Conservation (phyloP, 2,797 vertebrate genomes). For the Phyllotis vaccarum region DNA sequence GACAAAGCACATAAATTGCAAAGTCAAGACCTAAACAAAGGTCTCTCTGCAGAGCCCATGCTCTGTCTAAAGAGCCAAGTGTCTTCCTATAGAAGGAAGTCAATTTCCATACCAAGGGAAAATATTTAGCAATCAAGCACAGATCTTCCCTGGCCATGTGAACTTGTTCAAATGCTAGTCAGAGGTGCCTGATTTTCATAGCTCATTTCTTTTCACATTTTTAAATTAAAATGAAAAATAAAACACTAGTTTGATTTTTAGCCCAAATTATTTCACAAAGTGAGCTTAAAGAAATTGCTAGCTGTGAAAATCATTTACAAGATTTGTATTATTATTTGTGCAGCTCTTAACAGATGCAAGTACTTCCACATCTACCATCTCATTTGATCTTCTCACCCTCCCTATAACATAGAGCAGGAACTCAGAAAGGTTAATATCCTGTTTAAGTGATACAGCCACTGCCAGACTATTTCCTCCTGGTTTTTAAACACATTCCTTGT, state of each 20-base stretch:
- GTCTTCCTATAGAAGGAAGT: not conserved
- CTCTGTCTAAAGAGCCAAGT: not conserved
- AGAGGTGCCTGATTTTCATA: not conserved
- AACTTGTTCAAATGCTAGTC: not conserved
- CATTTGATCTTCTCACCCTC: not conserved
- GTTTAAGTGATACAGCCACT: not conserved
- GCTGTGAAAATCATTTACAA: not conserved
- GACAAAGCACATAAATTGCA: not conserved
- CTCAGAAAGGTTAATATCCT: conserved; percentile 4
- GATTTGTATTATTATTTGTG: not conserved
- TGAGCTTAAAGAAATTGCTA: conserved; percentile 19
- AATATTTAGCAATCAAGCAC: not conserved
- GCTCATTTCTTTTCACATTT: not conserved
- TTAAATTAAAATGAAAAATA: not conserved
- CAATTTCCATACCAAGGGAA: not conserved
- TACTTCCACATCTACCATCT: not conserved
- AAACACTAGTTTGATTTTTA: not conserved
- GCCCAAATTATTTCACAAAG: not conserved
- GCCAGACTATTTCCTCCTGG: not conserved
- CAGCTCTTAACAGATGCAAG: not conserved
- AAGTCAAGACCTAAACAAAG: not conserved
- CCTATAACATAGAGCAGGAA: not conserved
- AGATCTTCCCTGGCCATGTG: not conserved
- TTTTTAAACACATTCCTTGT: not conserved
- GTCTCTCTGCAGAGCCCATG: not conserved